Evolutionary conservation across 1,140 invertebrate genomes (phyloP), one percentile per base, ranked within the genome.

Genomic region (Brachionus angularis): DNA sequence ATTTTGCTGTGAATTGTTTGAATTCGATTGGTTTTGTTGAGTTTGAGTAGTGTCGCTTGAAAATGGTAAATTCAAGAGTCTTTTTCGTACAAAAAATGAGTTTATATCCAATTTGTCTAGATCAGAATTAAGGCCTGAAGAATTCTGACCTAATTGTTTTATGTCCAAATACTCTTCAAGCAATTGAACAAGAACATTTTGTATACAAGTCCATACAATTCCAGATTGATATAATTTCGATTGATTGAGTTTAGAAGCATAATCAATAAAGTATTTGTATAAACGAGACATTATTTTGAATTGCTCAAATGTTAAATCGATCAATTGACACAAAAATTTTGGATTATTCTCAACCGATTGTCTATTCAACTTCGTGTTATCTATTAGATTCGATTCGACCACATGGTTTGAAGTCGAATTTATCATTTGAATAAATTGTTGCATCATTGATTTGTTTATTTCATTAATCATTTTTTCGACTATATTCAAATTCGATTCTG

Each of bases 391-490:
- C 0, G 62, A 46, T 14, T 67, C 62, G 14, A 67, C 42, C 5
- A 67, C 62, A 16, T 67, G 62, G 14, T 16, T 67, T 46, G 62
- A 67, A 4, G 62, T 67, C 23, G 62, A 46, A 36, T 67, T 67
- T 7, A 67, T 47, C 7, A 67, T 67, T 47, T 67, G 62, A 14
- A 67, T 50, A 10, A 67, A 50, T 33, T 67, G 33, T 1, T 39
- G 21, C 27, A 47, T 46, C 14, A 67, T 47, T 3, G 27, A 46
- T 47, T 50, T 46, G n/a, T 67, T 67, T 10, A 67, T 34, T 14
- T 67, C 62, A 36, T 50, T 67, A 5, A 67, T 67, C 62, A 67
- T 47, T 36, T 67, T 67, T 67, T 67, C 62, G 8, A 67, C 31
- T 16, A 67, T 67, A n/a, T 67, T 67, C 36, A 67, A 21, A 67